A percentile compares a stretch with the other conserved stretches of the same genome.
Evolutionary conservation across 2,797 vertebrate species (phyloP).

Genomic region (Acanthurus leucopareius): DNA sequence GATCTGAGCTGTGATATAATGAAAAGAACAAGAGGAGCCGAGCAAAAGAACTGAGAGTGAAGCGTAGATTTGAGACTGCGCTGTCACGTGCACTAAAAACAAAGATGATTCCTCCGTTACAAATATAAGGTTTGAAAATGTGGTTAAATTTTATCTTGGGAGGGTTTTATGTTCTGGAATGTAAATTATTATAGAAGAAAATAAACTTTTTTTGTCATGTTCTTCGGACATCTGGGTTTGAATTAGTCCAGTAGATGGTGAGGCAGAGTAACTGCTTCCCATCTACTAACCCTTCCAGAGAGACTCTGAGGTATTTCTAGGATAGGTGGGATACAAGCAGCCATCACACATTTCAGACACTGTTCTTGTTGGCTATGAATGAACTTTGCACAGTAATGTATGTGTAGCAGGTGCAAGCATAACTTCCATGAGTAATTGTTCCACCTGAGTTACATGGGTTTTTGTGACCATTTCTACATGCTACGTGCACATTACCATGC

Average conservation of each 20-base stretch:
- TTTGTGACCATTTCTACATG: too few relatives aligned
- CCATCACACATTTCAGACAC: too few relatives aligned
- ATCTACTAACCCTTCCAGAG: background rate
- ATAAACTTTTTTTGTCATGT: background rate
- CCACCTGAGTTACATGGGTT: too few relatives aligned
- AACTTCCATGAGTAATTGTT: too few relatives aligned
- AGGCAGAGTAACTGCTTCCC: slow-evolving; percentile 4
- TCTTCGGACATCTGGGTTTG: background rate
- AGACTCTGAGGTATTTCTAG: background rate
- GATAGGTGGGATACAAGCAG: background rate
- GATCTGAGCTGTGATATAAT: slow-evolving; percentile 50
- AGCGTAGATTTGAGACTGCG: slow-evolving; percentile 8
- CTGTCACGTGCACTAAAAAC: background rate
- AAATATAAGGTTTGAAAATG: slow-evolving; percentile 6
- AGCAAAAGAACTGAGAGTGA: slow-evolving; percentile 30
- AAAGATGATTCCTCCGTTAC: background rate
- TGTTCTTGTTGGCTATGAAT: too few relatives aligned
- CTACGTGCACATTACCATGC: too few relatives aligned
- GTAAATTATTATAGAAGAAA: background rate
- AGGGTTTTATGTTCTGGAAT: background rate
- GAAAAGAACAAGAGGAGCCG: slow-evolving; percentile 45
- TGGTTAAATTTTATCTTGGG: background rate
- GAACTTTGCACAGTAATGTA: too few relatives aligned
- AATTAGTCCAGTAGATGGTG: background rate
- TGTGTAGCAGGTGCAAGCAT: too few relatives aligned